These are phyloP conservation scores for Habroteleia sp. DNA, from an alignment of 2,888 invertebrate genomes.

Conservation along the genomic window DNA sequence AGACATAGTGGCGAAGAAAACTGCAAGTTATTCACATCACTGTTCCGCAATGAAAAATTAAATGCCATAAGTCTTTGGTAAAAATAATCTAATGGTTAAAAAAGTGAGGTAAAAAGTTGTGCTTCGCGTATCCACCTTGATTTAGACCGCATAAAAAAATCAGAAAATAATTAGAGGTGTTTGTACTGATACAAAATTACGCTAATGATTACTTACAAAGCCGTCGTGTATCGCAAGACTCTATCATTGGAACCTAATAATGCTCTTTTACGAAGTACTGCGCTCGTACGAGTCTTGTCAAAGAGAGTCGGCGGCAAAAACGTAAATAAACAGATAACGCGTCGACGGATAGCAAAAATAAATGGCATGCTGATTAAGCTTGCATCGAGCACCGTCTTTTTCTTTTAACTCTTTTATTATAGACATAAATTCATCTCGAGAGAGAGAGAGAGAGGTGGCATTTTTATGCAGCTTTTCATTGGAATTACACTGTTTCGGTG, in stretches of 20 bases:
- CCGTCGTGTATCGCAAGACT: constrained; percentile 39
- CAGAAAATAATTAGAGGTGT: constrained; percentile 36
- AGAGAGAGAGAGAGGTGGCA: too few species aligned
- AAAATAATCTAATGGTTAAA: too few species aligned
- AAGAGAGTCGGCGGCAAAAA: constrained; percentile 44
- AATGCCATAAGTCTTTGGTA: too few species aligned
- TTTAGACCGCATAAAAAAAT: constrained; percentile 6
- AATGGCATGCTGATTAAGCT: constrained; percentile 26
- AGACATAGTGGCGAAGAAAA: too few species aligned
- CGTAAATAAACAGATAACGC: constrained; percentile 52
- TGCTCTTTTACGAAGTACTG: constrained; percentile 39
- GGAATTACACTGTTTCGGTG: constrained; percentile 3
- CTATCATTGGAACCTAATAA: constrained; percentile 58
- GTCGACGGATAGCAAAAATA: constrained; percentile 19
- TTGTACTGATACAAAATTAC: constrained; percentile 48
- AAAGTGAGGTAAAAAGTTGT: neutral
- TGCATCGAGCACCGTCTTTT: neutral
- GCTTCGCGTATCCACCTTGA: neutral
- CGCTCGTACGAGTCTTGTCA: constrained; percentile 38
- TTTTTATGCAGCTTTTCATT: constrained; percentile 21
- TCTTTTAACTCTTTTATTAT: constrained; percentile 21
- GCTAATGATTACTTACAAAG: constrained; percentile 49
- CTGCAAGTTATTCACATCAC: too few species aligned
- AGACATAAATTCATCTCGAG: constrained; percentile 30
- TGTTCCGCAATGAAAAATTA: too few species aligned